phyloP scores from a whole-genome alignment of 1,140 invertebrate species.

The Arion vulgaris region DNA sequence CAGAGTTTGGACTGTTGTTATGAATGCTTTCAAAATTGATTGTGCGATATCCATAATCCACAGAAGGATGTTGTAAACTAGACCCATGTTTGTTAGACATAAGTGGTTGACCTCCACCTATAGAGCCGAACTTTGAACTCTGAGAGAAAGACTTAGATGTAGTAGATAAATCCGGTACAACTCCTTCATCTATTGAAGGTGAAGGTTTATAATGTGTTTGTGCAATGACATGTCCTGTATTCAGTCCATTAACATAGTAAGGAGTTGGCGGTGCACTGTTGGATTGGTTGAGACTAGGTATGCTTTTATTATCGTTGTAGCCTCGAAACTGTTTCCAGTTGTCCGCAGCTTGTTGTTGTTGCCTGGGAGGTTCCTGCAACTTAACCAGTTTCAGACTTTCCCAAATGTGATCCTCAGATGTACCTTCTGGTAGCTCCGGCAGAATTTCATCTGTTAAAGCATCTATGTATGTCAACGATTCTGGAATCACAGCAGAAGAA shows the following conservation, averaged over 20 bases:
- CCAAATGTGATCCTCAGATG: constrained; percentile 40
- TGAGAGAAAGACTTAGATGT: background rate
- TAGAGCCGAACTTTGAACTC: background rate
- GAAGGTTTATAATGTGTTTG: background rate
- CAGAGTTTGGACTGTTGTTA: background rate
- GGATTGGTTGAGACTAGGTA: background rate
- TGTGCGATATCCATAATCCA: constrained; percentile 23
- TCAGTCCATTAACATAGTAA: background rate
- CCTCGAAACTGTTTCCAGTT: constrained; percentile 10
- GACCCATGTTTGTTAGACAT: background rate
- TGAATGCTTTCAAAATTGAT: background rate
- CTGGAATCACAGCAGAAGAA: background rate
- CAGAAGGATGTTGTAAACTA: background rate
- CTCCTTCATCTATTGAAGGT: background rate
- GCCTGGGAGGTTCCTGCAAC: background rate
- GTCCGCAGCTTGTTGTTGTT: background rate
- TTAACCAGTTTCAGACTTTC: constrained; percentile 32
- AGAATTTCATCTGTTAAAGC: background rate
- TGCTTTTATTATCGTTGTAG: background rate
- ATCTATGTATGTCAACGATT: constrained; percentile 27
- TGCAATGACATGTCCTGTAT: background rate
- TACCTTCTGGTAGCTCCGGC: constrained; percentile 17
- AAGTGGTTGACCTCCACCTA: background rate
- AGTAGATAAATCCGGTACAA: background rate
- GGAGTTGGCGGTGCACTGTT: background rate